These are phyloP conservation scores for Melangyna quadrimaculata DNA, from an alignment of 2,888 invertebrate genomes.

Conservation along the genomic window DNA sequence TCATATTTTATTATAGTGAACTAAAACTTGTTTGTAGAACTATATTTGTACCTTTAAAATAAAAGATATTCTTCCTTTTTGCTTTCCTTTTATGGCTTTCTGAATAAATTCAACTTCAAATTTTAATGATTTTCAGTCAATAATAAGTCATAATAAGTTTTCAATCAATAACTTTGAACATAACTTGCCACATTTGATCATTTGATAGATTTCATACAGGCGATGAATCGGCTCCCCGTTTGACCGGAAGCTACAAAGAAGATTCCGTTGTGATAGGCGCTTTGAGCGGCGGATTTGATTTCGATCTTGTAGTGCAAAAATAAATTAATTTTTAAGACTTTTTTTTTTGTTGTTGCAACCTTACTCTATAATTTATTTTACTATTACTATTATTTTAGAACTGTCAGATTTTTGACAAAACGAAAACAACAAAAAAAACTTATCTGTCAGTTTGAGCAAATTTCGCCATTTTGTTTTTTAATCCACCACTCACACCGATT, in stretches of 20 bases:
- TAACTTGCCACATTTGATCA: conserved; percentile 12
- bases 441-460: no score
- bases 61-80: conserved; percentile 13
- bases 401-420: no score
- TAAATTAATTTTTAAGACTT: neutral
- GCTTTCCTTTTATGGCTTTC: neutral
- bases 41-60: conserved; percentile 36
- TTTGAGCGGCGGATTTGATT: conserved; percentile 44
- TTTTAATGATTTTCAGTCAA: conserved; percentile 44
- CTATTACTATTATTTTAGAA: no score
- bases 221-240: conserved; percentile 16
- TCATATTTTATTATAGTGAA: neutral
- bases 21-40: neutral
- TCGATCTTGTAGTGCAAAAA: conserved; percentile 5
- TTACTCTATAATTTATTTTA: neutral
- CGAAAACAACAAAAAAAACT: no score
- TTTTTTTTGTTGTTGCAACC: neutral
- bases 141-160: no score
- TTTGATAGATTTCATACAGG: conserved; percentile 37
- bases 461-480: no score
- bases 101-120: conserved; percentile 33
- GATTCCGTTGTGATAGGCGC: conserved; percentile 35
- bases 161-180: neutral
- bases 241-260: conserved; percentile 28
- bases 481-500: no score